phyloP scores from a whole-genome alignment of 2,888 invertebrate genomes.

The Enoplolaimus lenunculus region DNA sequence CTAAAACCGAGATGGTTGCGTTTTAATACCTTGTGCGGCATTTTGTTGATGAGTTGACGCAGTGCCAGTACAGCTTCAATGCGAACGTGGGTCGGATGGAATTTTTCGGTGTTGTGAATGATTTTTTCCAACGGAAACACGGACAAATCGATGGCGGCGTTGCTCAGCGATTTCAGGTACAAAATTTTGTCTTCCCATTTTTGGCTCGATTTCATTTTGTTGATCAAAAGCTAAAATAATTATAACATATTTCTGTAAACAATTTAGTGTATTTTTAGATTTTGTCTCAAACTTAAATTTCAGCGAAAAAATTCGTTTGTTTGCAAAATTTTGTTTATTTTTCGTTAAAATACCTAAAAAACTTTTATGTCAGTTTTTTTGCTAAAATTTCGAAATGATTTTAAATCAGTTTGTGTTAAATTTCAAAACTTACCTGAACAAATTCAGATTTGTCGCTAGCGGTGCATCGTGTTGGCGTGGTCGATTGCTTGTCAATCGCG shows the following conservation, averaged over 20 bases:
- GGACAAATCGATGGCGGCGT: slow-evolving; percentile 33
- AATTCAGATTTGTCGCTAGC: slow-evolving; percentile 10
- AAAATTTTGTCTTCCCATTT: slow-evolving; percentile 29
- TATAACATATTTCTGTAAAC: no score
- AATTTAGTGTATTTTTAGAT: no score
- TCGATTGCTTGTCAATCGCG: slow-evolving; percentile 24
- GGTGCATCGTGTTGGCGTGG: slow-evolving; percentile 18
- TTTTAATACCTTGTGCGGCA: slow-evolving; percentile 28
- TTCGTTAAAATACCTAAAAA: no score
- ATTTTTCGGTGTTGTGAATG: slow-evolving; percentile 27
- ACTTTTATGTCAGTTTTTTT: no score
- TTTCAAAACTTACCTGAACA: slow-evolving; percentile 22
- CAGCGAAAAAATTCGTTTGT: no score
- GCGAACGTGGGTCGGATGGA: slow-evolving; percentile 24
- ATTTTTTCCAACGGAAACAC: slow-evolving; percentile 34
- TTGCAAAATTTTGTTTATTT: no score
- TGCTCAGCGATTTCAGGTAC: slow-evolving; percentile 34
- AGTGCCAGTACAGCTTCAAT: slow-evolving; percentile 33
- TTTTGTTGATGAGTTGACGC: slow-evolving; percentile 27
- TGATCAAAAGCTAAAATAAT: slow-evolving; percentile 18
- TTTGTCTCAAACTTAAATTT: no score
- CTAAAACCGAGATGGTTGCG: no score
- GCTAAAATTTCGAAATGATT: no score
- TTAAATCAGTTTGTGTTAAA: no score
- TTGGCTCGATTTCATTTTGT: slow-evolving; percentile 14